Evolutionary conservation across 2,797 vertebrate species (phyloP), one percentile per base, ranked within the genome.

Genomic region (Platyrinchus mystaceus): DNA sequence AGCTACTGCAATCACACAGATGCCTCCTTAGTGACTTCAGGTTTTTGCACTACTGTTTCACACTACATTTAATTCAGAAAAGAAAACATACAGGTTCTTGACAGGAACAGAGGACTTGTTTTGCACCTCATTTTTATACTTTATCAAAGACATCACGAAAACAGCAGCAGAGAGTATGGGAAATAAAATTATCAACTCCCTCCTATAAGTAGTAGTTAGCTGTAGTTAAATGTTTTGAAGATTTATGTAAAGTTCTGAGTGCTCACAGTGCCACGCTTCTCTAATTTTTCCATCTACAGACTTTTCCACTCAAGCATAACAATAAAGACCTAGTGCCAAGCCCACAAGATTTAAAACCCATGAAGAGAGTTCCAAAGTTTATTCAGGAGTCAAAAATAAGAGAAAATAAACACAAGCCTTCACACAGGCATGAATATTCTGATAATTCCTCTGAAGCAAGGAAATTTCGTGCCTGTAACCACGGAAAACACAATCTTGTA

Each of bases 61-160:
- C 28, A 22, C 5, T 14, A 16, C 32, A 1, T 49, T 76, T 39
- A 16, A 20, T 41, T 55, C 53, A 16, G 37, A 32, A 78, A 75
- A 30, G 41, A 90, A 94, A 94, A 43, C 26, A 46, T 41, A 32
- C 3, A 59, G 14, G 63, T 60, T 90, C 74, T 47, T 86, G 69
- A 77, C 49, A 43, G 44, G 60, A 89, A 70, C 2, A 60, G 37
- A 94, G 53, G 36, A 52, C 34, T 88, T 86, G 39, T 75, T 96
- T 91, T 89, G 73, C 32, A 71, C 74, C 59, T 62, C 32, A 2
- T 52, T 92, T 83, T 76, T 81, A 30, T 34, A 67, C 34, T 90
- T 93, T 63, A 80, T n/a, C 82, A 82, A 91, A 74, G 39, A 84
- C 73, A 90, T 43, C 69, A 34, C 39, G 83, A 47, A 89, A 84